phyloP scores from a whole-genome alignment of 2,888 invertebrate genomes.

The Leptothorax acervorum region DNA sequence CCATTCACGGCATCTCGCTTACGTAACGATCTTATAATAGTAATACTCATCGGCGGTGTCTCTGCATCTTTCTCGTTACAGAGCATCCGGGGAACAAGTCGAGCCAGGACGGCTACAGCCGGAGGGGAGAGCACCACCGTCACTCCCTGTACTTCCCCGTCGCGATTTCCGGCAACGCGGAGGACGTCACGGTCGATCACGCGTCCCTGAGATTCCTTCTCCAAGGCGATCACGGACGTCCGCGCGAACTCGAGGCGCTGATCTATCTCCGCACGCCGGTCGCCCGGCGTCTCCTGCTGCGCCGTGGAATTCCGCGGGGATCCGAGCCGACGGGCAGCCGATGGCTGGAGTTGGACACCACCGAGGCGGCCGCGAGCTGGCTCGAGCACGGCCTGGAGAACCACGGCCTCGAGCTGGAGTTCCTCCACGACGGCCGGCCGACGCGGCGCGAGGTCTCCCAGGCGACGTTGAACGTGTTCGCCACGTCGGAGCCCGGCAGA shows the following conservation, averaged over 20 bases:
- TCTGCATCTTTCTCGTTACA: conserved; percentile 69
- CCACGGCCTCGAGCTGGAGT: conserved; percentile 87
- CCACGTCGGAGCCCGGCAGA: conserved; percentile 64
- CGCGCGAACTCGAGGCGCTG: conserved; percentile 70
- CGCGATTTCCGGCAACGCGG: conserved; percentile 64
- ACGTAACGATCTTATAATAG: conserved; percentile 49
- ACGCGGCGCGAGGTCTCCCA: conserved; percentile 83
- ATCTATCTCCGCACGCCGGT: conserved; percentile 71
- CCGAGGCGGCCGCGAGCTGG: conserved; percentile 86
- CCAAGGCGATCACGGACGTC: conserved; percentile 58
- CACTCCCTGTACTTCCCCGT: conserved; percentile 76
- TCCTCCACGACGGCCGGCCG: conserved; percentile 80
- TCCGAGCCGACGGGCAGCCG: conserved; percentile 80
- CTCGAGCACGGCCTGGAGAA: conserved; percentile 84
- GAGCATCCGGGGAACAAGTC: conserved; percentile 74
- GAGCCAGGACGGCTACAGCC: conserved; percentile 16
- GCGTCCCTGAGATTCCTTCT: conserved; percentile 86
- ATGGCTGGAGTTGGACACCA: conserved; percentile 89
- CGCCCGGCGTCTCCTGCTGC: conserved; percentile 82
- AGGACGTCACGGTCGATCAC: conserved; percentile 83
- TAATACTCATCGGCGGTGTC: conserved; percentile 14
- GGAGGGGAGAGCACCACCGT: conserved; percentile 41
- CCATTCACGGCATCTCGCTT: conserved; percentile 41
- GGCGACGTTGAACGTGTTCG: conserved; percentile 82
- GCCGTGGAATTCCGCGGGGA: conserved; percentile 81